phyloP scores from a whole-genome alignment of 2,113 vertebrate genomes.

The Menidia beryllina region DNA sequence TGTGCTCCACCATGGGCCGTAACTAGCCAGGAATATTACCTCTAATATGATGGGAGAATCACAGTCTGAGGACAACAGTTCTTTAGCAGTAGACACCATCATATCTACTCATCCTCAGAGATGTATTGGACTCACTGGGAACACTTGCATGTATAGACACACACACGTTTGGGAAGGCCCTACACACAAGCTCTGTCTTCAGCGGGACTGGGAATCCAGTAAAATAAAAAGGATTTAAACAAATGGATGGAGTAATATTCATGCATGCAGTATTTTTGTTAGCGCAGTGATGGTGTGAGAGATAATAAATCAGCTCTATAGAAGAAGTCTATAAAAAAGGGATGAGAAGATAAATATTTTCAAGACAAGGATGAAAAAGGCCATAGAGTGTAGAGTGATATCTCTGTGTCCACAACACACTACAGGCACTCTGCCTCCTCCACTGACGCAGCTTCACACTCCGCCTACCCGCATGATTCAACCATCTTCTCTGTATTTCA shows the following conservation, averaged over 20 bases:
- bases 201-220: conserved; percentile 28
- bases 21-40: conserved; percentile 22
- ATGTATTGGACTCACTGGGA: conserved; percentile 36
- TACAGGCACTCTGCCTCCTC: conserved; percentile 13
- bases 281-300: not conserved
- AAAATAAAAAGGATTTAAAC: conserved; percentile 24
- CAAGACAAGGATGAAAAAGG: conserved; percentile 33
- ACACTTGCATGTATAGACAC: conserved; percentile 11
- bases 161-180: conserved; percentile 8
- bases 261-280: conserved; percentile 1
- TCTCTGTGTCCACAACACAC: conserved; percentile 15
- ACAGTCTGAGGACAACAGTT: conserved; percentile 68
- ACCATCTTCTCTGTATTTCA: conserved; percentile 22
- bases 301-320: conserved; percentile 42
- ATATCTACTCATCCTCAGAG: conserved; percentile 70
- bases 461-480: conserved; percentile 24
- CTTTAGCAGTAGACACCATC: conserved; percentile 75
- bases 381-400: conserved; percentile 26
- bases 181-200: conserved; percentile 29
- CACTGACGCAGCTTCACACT: not conserved
- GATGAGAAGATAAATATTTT: conserved; percentile 28
- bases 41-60: conserved; percentile 58
- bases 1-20: conserved; percentile 35
- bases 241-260: conserved; percentile 49
- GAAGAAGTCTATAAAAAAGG: conserved; percentile 35